phyloP scores from a whole-genome alignment of 2,113 vertebrate genomes.

The Grantiella picta region DNA sequence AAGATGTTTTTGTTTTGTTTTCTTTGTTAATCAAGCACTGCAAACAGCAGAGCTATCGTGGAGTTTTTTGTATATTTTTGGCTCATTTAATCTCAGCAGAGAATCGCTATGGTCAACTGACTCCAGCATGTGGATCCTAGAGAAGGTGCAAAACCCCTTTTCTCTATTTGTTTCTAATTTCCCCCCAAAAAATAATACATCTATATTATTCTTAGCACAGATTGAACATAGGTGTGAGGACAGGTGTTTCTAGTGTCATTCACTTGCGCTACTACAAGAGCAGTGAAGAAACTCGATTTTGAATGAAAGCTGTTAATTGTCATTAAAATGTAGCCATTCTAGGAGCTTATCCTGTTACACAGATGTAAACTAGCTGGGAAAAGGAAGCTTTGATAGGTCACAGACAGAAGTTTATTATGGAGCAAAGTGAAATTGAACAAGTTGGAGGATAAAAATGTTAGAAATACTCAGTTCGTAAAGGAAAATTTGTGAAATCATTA shows the following conservation, averaged over 20 bases:
- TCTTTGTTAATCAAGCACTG: not conserved
- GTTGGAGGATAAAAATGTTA: not conserved
- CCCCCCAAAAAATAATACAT: not conserved
- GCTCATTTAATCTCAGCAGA: not conserved
- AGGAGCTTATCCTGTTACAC: not conserved
- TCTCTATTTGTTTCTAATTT: not conserved
- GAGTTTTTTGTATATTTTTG: not conserved
- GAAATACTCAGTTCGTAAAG: not conserved
- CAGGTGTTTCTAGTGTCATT: not conserved
- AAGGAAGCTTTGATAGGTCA: not conserved
- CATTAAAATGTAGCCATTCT: not conserved
- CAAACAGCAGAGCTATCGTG: not conserved
- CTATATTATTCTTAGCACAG: not conserved
- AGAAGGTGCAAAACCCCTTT: not conserved
- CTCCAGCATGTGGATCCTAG: not conserved
- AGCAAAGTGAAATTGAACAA: not conserved
- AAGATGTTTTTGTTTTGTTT: not conserved
- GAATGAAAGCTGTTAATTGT: not conserved
- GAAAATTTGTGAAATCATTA: not conserved
- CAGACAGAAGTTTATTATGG: not conserved
- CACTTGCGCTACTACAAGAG: not conserved
- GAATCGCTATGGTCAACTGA: not conserved
- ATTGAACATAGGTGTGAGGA: not conserved
- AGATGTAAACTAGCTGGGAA: not conserved
- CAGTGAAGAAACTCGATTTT: not conserved